A percentile compares a stretch with the other conserved stretches of the same genome.
Conservation (phyloP, 2,797 vertebrate species). For the Neosilurus mollespiculum region DNA sequence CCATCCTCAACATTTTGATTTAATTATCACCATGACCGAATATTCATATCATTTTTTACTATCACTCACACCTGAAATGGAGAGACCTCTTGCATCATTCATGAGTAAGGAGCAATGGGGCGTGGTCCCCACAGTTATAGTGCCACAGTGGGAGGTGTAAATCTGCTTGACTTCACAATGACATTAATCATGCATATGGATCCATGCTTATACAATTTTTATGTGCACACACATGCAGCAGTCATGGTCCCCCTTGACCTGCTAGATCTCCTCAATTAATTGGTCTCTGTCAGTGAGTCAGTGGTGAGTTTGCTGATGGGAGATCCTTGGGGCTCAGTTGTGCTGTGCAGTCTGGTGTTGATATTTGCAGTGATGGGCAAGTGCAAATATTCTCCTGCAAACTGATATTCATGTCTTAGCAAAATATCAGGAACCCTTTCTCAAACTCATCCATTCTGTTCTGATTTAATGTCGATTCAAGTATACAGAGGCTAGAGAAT, state of each 20-base stretch:
- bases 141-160: conserved; percentile 62
- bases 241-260: conserved; percentile 60
- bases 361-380: conserved; percentile 51
- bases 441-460: conserved; percentile 13
- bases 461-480: background rate
- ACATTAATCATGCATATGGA: conserved; percentile 71
- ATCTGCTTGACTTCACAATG: conserved; percentile 64
- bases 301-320: conserved; percentile 50
- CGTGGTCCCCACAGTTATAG: conserved; percentile 74
- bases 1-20: conserved; percentile 76
- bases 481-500: background rate
- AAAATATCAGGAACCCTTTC: conserved; percentile 37
- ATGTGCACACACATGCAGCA: conserved; percentile 60
- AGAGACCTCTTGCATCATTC: conserved; percentile 72
- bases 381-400: conserved; percentile 50
- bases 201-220: conserved; percentile 59
- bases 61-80: conserved; percentile 73
- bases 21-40: conserved; percentile 78
- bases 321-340: conserved; percentile 32
- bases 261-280: conserved; percentile 68
- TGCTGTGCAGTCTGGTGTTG: conserved; percentile 43
- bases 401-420: conserved; percentile 44
- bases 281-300: conserved; percentile 58
- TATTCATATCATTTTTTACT: conserved; percentile 73
- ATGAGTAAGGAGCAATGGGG: conserved; percentile 74